Evolutionary conservation across 2,797 vertebrate species (phyloP).

Genomic region (Coregonus sp.): DNA sequence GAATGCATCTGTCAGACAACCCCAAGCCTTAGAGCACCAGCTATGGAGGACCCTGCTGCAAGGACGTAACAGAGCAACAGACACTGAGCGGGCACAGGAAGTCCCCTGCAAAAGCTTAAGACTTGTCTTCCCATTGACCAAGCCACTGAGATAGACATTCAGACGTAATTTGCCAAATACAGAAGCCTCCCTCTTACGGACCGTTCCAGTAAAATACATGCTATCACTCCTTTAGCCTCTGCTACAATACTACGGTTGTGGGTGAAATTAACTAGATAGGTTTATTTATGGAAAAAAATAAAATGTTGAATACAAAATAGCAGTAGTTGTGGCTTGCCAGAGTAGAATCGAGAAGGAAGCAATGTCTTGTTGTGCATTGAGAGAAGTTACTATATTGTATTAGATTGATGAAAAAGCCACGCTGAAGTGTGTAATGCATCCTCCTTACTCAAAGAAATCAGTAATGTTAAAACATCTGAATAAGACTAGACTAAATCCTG

Average conservation of each 20-base stretch:
- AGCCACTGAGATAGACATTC: slow-evolving; percentile 22
- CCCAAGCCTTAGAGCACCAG: slow-evolving; percentile 8
- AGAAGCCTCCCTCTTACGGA: slow-evolving; percentile 25
- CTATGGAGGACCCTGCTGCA: neutral
- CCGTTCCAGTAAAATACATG: slow-evolving; percentile 34
- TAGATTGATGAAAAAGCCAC: neutral
- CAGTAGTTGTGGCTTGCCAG: slow-evolving; percentile 19
- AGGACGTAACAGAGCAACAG: slow-evolving; percentile 6
- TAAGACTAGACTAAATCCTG: slow-evolving; percentile 5
- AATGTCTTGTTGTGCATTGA: slow-evolving; percentile 43
- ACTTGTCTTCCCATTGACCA: slow-evolving; percentile 21
- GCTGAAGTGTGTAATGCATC: neutral
- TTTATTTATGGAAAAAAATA: neutral
- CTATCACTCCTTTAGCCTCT: slow-evolving; percentile 9
- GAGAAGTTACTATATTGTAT: slow-evolving; percentile 17
- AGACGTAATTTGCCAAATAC: slow-evolving; percentile 58
- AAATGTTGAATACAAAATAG: neutral
- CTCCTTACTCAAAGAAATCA: neutral
- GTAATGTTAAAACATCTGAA: neutral
- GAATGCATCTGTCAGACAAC: neutral
- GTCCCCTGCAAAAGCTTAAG: slow-evolving; percentile 10
- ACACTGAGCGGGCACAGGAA: slow-evolving; percentile 21
- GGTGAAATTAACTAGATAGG: neutral
- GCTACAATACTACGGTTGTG: neutral
- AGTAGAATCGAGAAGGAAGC: slow-evolving; percentile 1